These are phyloP conservation scores for Hyperopisus bebe DNA, from an alignment of 2,113 vertebrate species.

Conservation along the genomic window DNA sequence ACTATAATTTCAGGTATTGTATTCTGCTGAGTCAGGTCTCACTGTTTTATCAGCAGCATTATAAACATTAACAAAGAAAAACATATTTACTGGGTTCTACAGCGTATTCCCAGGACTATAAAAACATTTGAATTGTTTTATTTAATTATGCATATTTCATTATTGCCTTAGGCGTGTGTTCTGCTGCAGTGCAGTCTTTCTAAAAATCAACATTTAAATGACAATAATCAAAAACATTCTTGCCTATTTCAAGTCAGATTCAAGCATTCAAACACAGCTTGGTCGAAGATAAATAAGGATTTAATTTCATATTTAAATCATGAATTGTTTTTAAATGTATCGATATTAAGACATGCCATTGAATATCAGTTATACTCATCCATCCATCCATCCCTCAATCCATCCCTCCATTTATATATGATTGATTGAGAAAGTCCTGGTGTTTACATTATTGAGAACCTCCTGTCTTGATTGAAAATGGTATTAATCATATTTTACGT, in stretches of 20 bases:
- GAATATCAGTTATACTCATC: neutral
- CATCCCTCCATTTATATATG: neutral
- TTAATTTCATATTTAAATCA: neutral
- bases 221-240: neutral
- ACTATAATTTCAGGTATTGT: neutral
- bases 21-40: neutral
- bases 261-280: neutral
- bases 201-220: neutral
- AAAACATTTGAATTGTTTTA: neutral
- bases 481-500: neutral
- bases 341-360: neutral
- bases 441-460: neutral
- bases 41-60: neutral
- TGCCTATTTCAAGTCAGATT: neutral
- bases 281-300: neutral
- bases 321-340: neutral
- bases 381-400: neutral
- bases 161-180: neutral
- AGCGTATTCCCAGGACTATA: neutral
- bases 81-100: neutral
- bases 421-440: neutral
- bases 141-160: constrained; percentile 2
- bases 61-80: constrained; percentile 2
- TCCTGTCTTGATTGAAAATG: neutral
- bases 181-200: neutral